A percentile compares a stretch with the other conserved stretches of the same genome.
Evolutionary conservation across 2,797 vertebrate genomes (phyloP).

Genomic region (Chaenodraco wilsoni): DNA sequence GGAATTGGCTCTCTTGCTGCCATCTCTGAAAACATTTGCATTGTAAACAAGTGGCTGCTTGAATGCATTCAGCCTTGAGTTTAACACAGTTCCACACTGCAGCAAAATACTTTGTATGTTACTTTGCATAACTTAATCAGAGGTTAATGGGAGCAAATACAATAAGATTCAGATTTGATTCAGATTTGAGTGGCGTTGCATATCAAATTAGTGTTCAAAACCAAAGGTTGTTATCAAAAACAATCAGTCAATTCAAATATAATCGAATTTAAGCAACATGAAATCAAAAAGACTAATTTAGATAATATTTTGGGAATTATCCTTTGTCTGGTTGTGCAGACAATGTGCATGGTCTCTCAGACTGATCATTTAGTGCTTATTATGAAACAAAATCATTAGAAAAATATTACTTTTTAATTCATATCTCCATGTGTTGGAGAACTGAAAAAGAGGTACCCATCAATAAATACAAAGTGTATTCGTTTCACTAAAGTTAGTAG

Average conservation of each 20-base stretch:
- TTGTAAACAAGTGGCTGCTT: slow-evolving; percentile 29
- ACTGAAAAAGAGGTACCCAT: background rate
- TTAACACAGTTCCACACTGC: background rate
- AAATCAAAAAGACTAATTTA: background rate
- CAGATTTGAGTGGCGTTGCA: background rate
- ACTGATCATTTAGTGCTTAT: background rate
- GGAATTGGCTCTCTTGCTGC: slow-evolving; percentile 20
- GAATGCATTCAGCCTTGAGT: slow-evolving; percentile 6
- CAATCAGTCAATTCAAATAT: background rate
- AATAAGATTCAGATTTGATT: background rate
- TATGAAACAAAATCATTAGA: background rate
- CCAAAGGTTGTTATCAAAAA: slow-evolving; percentile 3
- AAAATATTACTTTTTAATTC: background rate
- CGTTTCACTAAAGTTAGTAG: background rate
- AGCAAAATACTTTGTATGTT: background rate
- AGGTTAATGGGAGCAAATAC: background rate
- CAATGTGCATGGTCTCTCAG: background rate
- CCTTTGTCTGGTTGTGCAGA: background rate
- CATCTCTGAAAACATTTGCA: slow-evolving; percentile 25
- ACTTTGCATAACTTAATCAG: slow-evolving; percentile 11
- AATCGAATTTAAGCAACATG: background rate
- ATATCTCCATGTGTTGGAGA: background rate
- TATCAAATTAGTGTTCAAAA: background rate
- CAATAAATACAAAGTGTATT: background rate
- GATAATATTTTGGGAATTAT: background rate